Evolutionary conservation across 23 tunicate species (phyloP).

Genomic region (Ciona savignyi): DNA sequence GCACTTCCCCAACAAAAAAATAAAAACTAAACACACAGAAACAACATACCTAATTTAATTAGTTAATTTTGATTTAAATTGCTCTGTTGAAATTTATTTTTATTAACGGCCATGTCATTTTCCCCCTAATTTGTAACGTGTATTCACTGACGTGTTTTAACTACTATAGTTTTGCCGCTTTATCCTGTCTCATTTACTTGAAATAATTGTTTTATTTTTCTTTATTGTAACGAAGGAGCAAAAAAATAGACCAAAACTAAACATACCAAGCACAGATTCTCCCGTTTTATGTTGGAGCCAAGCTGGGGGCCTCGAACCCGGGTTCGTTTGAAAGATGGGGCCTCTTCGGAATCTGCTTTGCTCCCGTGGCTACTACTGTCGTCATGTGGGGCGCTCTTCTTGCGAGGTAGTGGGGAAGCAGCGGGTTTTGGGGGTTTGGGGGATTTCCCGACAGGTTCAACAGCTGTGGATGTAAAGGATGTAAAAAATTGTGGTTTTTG

Average conservation of each 20-base stretch:
- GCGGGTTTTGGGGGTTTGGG: neutral
- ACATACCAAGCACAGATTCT: constrained; percentile 45
- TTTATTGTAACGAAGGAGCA: neutral
- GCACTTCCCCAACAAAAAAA: neutral
- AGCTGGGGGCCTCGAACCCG: constrained; percentile 33
- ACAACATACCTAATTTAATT: too few relatives aligned
- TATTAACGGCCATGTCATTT: too few relatives aligned
- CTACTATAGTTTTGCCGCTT: too few relatives aligned
- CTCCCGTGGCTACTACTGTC: constrained; percentile 16
- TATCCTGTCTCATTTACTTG: too few relatives aligned
- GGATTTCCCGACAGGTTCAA: too few relatives aligned
- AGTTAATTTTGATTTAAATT: too few relatives aligned
- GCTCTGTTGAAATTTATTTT: neutral
- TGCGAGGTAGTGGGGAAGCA: neutral
- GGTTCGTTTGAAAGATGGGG: neutral
- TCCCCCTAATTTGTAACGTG: too few relatives aligned
- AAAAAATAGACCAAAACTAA: too few relatives aligned
- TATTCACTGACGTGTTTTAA: too few relatives aligned
- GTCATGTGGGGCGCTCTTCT: constrained; percentile 1
- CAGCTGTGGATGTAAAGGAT: too few relatives aligned
- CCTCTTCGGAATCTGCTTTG: constrained; percentile 8
- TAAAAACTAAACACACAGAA: neutral
- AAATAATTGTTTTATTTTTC: too few relatives aligned
- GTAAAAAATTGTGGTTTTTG: too few relatives aligned
- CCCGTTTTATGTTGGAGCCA: constrained; percentile 32